Percentiles rank a stretch among this genome's conserved stretches.
Conservation (phyloP, 2,797 vertebrate species). For the Babyrousa celebensis region DNA sequence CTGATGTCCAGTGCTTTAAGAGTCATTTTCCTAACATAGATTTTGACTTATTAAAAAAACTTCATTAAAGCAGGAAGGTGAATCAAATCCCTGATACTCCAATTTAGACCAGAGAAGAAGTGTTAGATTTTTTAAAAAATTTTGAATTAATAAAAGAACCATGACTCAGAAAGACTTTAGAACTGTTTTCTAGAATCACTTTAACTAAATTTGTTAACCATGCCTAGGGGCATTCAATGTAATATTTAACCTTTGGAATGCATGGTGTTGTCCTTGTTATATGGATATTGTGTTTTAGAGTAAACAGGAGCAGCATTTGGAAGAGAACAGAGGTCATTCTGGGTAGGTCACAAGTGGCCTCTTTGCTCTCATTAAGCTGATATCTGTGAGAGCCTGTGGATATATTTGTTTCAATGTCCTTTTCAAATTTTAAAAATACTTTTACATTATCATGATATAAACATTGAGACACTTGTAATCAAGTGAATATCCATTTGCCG, state of each 20-base stretch:
- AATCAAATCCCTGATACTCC: background rate
- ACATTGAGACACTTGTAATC: too few species aligned
- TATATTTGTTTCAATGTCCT: background rate
- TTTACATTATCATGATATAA: background rate
- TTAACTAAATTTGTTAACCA: background rate
- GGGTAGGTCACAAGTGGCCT: background rate
- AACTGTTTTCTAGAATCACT: background rate
- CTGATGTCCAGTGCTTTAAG: too few species aligned
- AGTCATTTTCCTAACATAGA: too few species aligned
- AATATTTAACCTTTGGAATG: background rate
- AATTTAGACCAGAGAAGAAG: background rate
- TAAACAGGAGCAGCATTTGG: background rate
- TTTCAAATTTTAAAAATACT: background rate
- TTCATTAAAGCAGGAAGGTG: background rate
- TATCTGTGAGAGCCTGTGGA: background rate
- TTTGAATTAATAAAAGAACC: background rate
- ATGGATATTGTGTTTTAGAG: fast-evolving
- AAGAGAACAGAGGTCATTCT: background rate
- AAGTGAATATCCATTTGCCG: background rate
- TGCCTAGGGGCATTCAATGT: background rate
- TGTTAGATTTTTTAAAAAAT: background rate
- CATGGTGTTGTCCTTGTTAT: fast-evolving
- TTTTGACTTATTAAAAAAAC: background rate
- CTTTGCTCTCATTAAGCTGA: background rate
- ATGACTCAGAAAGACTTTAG: background rate